Conservation (phyloP, 2,888 invertebrate species). For the Linnaemya vulpina region DNA sequence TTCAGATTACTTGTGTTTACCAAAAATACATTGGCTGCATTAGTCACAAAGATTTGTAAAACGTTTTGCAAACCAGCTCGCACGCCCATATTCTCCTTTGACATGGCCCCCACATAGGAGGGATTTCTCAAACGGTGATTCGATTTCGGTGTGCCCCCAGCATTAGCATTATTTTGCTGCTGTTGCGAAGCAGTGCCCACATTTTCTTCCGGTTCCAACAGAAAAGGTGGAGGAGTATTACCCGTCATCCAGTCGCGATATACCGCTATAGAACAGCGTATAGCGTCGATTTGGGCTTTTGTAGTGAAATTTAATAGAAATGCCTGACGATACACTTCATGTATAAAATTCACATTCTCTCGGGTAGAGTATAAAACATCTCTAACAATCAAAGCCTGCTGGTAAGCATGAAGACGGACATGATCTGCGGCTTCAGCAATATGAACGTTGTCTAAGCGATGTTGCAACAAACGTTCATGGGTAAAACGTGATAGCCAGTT, state of each 20-base stretch:
- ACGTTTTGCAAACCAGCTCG: slow-evolving; percentile 91
- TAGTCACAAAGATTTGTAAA: slow-evolving; percentile 90
- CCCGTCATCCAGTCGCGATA: slow-evolving; percentile 98
- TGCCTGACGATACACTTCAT: slow-evolving; percentile 96
- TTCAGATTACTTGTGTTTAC: slow-evolving; percentile 84
- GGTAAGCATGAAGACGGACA: slow-evolving; percentile 79
- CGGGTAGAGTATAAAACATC: slow-evolving; percentile 93
- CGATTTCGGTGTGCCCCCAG: slow-evolving; percentile 83
- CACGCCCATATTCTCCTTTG: slow-evolving; percentile 90
- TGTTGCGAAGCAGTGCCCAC: slow-evolving; percentile 61
- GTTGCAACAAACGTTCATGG: slow-evolving; percentile 85
- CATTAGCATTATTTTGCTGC: slow-evolving; percentile 78
- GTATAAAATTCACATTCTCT: slow-evolving; percentile 96
- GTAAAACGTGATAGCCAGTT: slow-evolving; percentile 95
- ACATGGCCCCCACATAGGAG: slow-evolving; percentile 93
- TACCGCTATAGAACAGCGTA: slow-evolving; percentile 93
- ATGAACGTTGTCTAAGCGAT: slow-evolving; percentile 80
- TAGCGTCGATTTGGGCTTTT: slow-evolving; percentile 91
- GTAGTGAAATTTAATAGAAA: slow-evolving; percentile 92
- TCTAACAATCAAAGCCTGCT: slow-evolving; percentile 87
- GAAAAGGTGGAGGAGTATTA: slow-evolving; percentile 90
- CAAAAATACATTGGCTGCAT: slow-evolving; percentile 97
- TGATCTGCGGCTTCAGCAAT: slow-evolving; percentile 82
- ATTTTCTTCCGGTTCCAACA: slow-evolving; percentile 87
- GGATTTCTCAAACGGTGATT: slow-evolving; percentile 88